Evolutionary conservation across 2,113 vertebrate species (phyloP).

Genomic region (Castor canadensis): DNA sequence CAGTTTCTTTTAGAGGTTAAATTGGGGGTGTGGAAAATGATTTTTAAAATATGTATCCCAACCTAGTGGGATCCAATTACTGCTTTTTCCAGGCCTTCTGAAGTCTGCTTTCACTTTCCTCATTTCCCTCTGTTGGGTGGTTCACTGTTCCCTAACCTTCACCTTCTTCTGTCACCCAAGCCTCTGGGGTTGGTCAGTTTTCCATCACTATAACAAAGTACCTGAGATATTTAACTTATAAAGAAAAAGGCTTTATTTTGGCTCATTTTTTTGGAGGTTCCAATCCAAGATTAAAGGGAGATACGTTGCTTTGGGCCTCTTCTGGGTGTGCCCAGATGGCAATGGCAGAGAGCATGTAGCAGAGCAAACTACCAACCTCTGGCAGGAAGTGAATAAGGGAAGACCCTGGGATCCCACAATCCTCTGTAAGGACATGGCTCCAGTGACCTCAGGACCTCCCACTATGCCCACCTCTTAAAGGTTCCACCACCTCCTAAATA

Average conservation of each 20-base stretch:
- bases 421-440: background rate
- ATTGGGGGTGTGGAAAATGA: background rate
- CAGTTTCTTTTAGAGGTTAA: conserved; percentile 19
- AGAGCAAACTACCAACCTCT: background rate
- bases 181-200: background rate
- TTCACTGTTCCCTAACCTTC: background rate
- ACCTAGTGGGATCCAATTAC: background rate
- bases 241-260: too few relatives aligned
- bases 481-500: background rate
- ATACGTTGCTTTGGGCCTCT: background rate
- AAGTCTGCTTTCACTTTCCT: background rate
- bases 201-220: background rate
- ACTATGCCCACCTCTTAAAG: background rate
- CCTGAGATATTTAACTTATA: background rate
- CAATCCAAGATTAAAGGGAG: background rate
- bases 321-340: too few relatives aligned
- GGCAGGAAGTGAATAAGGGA: background rate
- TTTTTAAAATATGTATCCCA: background rate
- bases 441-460: background rate
- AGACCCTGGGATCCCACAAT: background rate
- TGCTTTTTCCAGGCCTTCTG: background rate
- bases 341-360: background rate
- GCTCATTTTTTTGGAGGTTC: background rate
- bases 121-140: background rate
- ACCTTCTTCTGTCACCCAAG: background rate